These are phyloP conservation scores for Mus spicilegus DNA, from an alignment of 2,113 vertebrate genomes.

Conservation along the genomic window DNA sequence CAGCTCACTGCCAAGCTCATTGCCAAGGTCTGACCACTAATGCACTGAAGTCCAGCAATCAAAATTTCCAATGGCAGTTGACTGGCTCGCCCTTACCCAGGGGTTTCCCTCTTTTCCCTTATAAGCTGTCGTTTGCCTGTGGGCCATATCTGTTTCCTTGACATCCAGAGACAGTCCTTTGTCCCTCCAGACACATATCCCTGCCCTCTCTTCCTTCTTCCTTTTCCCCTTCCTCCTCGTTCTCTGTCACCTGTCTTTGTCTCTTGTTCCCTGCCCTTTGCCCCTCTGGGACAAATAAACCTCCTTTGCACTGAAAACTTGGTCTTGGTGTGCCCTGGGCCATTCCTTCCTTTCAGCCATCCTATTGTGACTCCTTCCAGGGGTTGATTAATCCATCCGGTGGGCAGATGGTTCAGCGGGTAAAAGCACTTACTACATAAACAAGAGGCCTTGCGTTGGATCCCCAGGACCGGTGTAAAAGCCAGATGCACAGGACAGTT, in stretches of 20 bases:
- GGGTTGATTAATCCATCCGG: background rate
- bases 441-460: background rate
- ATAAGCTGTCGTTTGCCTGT: background rate
- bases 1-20: background rate
- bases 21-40: background rate
- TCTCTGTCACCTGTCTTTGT: background rate
- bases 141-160: background rate
- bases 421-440: background rate
- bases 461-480: background rate
- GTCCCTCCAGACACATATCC: background rate
- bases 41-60: background rate
- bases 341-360: background rate
- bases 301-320: background rate
- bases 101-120: background rate
- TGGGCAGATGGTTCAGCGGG: no score
- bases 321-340: background rate
- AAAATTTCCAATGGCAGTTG: background rate
- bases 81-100: background rate
- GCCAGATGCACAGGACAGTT: background rate
- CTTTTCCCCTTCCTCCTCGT: background rate
- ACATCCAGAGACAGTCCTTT: background rate
- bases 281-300: background rate
- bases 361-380: background rate
- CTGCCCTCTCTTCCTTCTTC: background rate
- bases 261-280: background rate